Conservation (phyloP, 2,888 invertebrate species). For the Kryphioiulus occultus region DNA sequence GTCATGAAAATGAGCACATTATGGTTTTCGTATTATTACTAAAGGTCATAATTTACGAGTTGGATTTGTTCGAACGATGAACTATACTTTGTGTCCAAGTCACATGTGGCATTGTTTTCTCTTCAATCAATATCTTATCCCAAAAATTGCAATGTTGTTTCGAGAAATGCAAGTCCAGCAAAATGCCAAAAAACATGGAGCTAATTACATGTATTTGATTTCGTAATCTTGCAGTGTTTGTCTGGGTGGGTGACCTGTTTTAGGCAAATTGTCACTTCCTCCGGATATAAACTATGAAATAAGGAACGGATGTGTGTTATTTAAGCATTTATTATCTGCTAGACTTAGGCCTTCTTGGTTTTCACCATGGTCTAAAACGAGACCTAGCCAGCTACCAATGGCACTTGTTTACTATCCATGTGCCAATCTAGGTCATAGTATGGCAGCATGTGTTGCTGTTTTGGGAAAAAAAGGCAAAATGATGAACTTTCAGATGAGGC, state of each 20-base stretch:
- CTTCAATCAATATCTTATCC: no score
- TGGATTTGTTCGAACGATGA: no score
- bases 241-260: neutral
- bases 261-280: neutral
- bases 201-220: neutral
- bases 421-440: neutral
- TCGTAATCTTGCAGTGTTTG: neutral
- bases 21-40: no score
- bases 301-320: neutral
- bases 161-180: no score
- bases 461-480: neutral
- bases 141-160: no score
- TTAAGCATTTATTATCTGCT: neutral
- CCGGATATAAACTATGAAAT: neutral
- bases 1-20: no score
- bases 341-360: neutral
- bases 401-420: neutral
- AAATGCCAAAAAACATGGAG: no score
- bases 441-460: neutral
- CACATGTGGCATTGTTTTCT: no score
- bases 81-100: no score
- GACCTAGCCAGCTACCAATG: neutral
- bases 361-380: neutral
- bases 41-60: no score
- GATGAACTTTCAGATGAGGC: neutral